Evolutionary conservation across 2,797 vertebrate genomes (phyloP), one percentile per base, ranked within the genome.

Genomic region (Arrhamphus sclerolepis): DNA sequence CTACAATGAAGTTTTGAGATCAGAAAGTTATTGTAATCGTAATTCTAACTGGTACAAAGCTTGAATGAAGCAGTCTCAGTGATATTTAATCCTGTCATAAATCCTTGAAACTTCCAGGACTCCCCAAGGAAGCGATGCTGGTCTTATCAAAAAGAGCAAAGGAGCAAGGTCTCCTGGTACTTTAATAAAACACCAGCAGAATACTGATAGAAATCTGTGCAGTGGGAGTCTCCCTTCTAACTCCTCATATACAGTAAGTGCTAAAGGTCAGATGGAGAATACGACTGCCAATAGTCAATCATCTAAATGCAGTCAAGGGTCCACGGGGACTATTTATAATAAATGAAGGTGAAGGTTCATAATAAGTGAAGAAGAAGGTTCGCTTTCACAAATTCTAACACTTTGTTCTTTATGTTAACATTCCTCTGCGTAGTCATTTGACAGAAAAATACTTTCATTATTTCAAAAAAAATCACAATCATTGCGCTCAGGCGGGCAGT

Each of bases 81-180:
- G 42, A 55, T 77, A 65, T 38, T 46, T 56, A 18, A 18, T 46
- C 56, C 46, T 57, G 56, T 73, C 58, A 62, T 46, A 72, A 74
- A 70, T 63, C 47, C 48, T 67, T 60, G 28, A 62, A 57, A 73
- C 60, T 60, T 54, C 41, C 29, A 46, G 14, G 11, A 46, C 22
- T 77, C 61, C 56, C 56, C 1, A 5, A 42, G 49, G 65, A 76
- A 34, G 54, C 16, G 61, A 53, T 31, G 62, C 38, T 60, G 63
- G 19, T 48, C 59, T 79, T 75, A 67, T 76, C 62, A 80, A 81
- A 81, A 39, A 49, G 61, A 79, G 59, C 58, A 43, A 58, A 60
- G 28, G 66, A 62, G 53, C 59, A 44, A 68, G 49, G 64, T 73
- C 73, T 51, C 16, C 19, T 17, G 44, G 53, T 60, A 66, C 62